Percentiles rank a stretch among this genome's conserved stretches.
phyloP scores from a whole-genome alignment of 2,888 invertebrate genomes.

The Melinopterus prodromus region DNA sequence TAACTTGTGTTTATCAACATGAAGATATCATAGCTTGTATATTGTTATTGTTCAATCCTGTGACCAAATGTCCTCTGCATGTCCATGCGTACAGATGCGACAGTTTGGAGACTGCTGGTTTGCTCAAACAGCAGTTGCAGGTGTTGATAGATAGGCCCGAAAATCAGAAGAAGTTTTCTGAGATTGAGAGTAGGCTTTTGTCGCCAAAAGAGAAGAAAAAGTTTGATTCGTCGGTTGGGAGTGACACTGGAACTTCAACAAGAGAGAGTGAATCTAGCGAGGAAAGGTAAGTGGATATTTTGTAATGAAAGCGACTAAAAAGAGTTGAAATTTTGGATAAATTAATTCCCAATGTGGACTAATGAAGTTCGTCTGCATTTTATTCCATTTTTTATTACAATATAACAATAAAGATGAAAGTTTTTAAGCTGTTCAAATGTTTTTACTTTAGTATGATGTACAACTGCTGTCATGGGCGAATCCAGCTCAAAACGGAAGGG shows the following conservation, averaged over 20 bases:
- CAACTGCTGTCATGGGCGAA: too few species aligned
- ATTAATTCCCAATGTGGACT: too few species aligned
- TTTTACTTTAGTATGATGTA: too few species aligned
- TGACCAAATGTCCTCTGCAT: conserved; percentile 93
- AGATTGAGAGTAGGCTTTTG: conserved; percentile 74
- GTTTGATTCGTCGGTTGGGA: conserved; percentile 79
- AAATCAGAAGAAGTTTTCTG: conserved; percentile 84
- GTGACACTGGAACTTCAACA: conserved; percentile 72
- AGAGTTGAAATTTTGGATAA: too few species aligned
- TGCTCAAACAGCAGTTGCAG: conserved; percentile 86
- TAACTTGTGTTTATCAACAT: conserved; percentile 89
- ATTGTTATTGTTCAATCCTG: conserved; percentile 90
- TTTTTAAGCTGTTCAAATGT: too few species aligned
- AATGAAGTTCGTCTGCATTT: too few species aligned
- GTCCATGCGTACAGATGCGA: conserved; percentile 96
- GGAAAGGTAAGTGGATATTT: conserved; percentile 62
- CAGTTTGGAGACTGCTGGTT: conserved; percentile 89
- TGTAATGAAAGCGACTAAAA: not conserved
- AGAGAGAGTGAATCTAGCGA: conserved; percentile 77
- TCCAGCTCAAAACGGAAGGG: too few species aligned
- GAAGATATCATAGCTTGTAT: conserved; percentile 95
- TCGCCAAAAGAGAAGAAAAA: conserved; percentile 69
- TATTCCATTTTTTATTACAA: too few species aligned
- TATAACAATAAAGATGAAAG: too few species aligned
- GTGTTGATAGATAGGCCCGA: conserved; percentile 83